Base-by-base conservation (phyloP, 2,888 invertebrate species). In the Apodemia zela region DNA sequence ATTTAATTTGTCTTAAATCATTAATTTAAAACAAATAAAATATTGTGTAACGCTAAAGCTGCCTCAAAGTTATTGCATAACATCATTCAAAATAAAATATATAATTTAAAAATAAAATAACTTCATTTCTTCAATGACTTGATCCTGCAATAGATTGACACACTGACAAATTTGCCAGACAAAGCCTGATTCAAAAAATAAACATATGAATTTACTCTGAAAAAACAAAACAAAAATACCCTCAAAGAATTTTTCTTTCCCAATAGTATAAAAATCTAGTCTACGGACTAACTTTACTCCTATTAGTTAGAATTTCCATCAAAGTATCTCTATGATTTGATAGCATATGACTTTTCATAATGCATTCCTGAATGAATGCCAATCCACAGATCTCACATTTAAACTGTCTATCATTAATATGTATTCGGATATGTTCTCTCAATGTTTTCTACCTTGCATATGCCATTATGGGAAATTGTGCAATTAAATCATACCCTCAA, bases 361-460 rank as follows among this genome's bases (percentile, higher is more conserved):
- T 71, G 51, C 75, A 74, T 47, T 90, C 90, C 60, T 90, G 90
- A 0, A 90, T 88, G 45, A 90, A 90, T 0, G 89, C 83, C 0
- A 83, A 8, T 0, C 78, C 77, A 59, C 90, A 90, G 0, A 88
- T 73, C 0, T 82, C 85, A 59, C 90, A 90, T 51, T 87, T 87
- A 21, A 89, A 89, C 3, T 89, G 65, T 45, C 86, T 81, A 67
- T 89, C 89, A 64, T 90, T 87, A 63, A 87, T 85, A 64, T 90
- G 90, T 4, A 89, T 89, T n/a, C 89, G 51, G 86, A 89, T 85
- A 69, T 90, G 89, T 61, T 89, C 88, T 0, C 85, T 69, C 8
- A 90, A 63, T 0, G 89, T 90, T 51, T 89, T 89, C 67, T 87
- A 89, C 29, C 90, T 78, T 0, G 89, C 89, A 57, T 89, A 90